Base-by-base conservation (phyloP, 2,888 invertebrate genomes). In the Pristionchus japonicus region DNA sequence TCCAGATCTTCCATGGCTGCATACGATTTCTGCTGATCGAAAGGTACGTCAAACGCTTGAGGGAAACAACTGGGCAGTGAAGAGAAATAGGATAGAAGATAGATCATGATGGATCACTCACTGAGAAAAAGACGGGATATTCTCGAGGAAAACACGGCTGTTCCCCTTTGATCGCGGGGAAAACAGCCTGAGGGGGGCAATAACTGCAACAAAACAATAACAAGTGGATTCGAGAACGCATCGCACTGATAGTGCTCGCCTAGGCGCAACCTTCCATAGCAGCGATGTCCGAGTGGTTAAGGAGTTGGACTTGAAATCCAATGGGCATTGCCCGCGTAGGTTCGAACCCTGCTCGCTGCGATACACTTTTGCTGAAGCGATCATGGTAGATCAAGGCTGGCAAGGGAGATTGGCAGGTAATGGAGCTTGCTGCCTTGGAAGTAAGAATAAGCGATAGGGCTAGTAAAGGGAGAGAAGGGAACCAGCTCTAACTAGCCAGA, bases 321-420 rank as follows among this genome's bases (percentile, higher is more conserved):
- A 96, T 96, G 96, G 96, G 96, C 95, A 95, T 93, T 96, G 95
- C 96, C 96, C 96, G 96, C 96, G 95, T 95, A 96, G 96, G 96
- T 96, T 96, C 96, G 96, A 96, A 96, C 96, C 96, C 96, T 96
- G 96, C 96, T 96, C 94, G 94, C 91, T 91, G 93, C 93, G 92
- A 89, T 85, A 86, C 15, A 27, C n/a, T 70, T 77, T 77, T 77
- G 40, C 43, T 34, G 31, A n/a, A 15, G 4, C 13, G 2, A 27
- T 64, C 31, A 31, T 11, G 11, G 23, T 40, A 74, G 74, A 37
- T 40, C 37, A 74, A 74, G 74, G 74, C 74, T 37, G 74, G 74
- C 64, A 15, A 3, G 37, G 77, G 77, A 47, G 43, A 77, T 43
- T 77, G 77, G 77, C 77, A 77, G 43, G 77, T 77, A 77, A 77